phyloP scores from a whole-genome alignment of 2,113 vertebrate genomes.

The Pungitius pungitius region DNA sequence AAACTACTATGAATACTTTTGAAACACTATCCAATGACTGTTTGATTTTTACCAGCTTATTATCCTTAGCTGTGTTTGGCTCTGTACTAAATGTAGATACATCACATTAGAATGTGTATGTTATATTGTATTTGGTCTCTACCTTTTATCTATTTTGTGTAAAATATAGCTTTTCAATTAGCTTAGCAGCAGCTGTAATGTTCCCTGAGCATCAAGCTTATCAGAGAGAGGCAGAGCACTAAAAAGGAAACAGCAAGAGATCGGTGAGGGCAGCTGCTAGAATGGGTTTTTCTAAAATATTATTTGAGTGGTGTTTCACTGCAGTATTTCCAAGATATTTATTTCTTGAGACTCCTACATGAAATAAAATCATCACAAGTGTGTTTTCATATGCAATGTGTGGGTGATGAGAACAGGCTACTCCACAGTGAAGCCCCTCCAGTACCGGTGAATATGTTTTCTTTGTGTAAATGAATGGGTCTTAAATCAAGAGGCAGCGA shows the following conservation, averaged over 20 bases:
- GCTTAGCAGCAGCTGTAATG: not conserved
- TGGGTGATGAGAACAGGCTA: conserved; percentile 33
- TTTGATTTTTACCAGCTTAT: no score
- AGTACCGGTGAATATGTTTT: conserved; percentile 10
- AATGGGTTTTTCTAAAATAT: not conserved
- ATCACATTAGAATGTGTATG: no score
- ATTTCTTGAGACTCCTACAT: conserved; percentile 35
- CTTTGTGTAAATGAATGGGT: conserved; percentile 21
- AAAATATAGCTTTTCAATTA: no score
- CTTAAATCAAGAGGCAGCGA: conserved; percentile 16
- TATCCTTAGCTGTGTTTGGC: no score
- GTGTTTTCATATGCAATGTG: conserved; percentile 23
- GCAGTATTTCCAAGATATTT: conserved; percentile 9
- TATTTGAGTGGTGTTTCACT: conserved; percentile 1
- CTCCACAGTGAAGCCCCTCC: conserved; percentile 15
- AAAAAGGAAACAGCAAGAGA: not conserved
- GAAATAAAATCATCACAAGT: conserved; percentile 28
- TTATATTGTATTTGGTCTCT: no score
- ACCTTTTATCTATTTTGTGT: no score
- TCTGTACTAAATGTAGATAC: no score
- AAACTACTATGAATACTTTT: no score
- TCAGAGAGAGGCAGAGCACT: no score
- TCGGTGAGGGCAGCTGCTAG: not conserved
- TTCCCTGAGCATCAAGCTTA: not conserved
- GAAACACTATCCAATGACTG: no score